A percentile compares a stretch with the other conserved stretches of the same genome.
Conservation (phyloP, 2,113 vertebrate genomes). For the Gulo gulo region DNA sequence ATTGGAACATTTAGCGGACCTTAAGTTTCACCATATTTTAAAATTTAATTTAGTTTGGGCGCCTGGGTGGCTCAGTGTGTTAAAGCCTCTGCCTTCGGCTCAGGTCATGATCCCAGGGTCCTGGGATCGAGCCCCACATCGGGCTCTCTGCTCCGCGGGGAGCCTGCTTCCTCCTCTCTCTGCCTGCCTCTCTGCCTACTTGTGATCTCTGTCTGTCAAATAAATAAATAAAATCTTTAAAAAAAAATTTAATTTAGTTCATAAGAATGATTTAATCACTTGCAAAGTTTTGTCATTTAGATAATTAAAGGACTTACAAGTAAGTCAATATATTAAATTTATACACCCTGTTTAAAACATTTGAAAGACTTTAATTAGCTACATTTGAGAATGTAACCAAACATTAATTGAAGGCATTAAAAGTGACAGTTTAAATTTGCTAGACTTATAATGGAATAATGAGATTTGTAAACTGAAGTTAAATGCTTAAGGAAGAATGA, state of each 20-base stretch:
- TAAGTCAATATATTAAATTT: neutral
- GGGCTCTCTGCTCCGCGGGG: too few species aligned
- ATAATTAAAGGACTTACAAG: neutral
- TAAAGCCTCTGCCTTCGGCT: too few species aligned
- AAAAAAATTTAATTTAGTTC: neutral
- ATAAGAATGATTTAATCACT: slow-evolving; percentile 12
- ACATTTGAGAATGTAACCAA: slow-evolving; percentile 9
- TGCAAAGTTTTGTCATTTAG: neutral
- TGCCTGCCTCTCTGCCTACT: too few species aligned
- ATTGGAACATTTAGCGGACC: neutral
- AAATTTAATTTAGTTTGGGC: neutral
- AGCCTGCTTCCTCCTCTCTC: too few species aligned
- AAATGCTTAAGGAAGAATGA: slow-evolving; percentile 15
- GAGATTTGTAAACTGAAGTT: neutral
- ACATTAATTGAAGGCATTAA: slow-evolving; percentile 44
- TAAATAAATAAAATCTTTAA: too few species aligned
- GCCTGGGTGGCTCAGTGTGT: too few species aligned
- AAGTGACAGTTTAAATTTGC: neutral
- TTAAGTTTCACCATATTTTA: slow-evolving; percentile 3
- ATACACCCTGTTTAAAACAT: slow-evolving; percentile 4
- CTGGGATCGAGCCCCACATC: too few species aligned
- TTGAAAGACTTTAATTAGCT: slow-evolving; percentile 36
- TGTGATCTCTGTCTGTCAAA: too few species aligned
- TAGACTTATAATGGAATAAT: neutral
- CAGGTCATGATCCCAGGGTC: too few species aligned